phyloP scores from a whole-genome alignment of 2,888 invertebrate species.

The Polydrusus cervinus region DNA sequence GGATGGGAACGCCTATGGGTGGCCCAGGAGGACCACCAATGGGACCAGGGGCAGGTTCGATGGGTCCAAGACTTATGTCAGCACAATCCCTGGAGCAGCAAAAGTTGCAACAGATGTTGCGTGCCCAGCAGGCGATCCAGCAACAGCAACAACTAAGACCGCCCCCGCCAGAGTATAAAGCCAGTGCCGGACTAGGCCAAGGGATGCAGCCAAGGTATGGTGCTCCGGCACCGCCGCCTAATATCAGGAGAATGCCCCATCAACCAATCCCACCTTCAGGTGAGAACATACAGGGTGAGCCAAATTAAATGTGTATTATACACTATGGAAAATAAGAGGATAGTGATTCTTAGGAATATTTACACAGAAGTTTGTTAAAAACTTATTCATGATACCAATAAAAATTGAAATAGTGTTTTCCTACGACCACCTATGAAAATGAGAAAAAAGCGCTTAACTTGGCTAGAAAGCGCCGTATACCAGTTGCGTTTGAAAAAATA shows the following conservation, averaged over 20 bases:
- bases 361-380: no score
- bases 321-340: neutral
- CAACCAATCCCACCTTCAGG: conserved; percentile 83
- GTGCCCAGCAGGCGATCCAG: conserved; percentile 73
- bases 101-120: conserved; percentile 74
- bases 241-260: conserved; percentile 79
- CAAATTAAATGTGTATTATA: neutral
- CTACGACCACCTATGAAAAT: no score
- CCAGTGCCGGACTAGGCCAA: conserved; percentile 74
- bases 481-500: no score
- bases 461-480: no score
- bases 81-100: conserved; percentile 68
- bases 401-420: no score
- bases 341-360: neutral
- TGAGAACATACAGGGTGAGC: conserved; percentile 59
- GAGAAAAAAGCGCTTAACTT: no score
- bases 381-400: no score
- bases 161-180: conserved; percentile 91
- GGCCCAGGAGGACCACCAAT: conserved; percentile 48
- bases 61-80: conserved; percentile 61
- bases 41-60: conserved; percentile 50
- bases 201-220: conserved; percentile 69
- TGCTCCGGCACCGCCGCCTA: conserved; percentile 70
- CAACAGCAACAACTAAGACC: conserved; percentile 77
- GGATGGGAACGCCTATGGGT: conserved; percentile 60